Percentiles rank a stretch among this genome's conserved stretches.
Conservation (phyloP, 2,113 vertebrate genomes). For the Plecturocebus donacophilus region DNA sequence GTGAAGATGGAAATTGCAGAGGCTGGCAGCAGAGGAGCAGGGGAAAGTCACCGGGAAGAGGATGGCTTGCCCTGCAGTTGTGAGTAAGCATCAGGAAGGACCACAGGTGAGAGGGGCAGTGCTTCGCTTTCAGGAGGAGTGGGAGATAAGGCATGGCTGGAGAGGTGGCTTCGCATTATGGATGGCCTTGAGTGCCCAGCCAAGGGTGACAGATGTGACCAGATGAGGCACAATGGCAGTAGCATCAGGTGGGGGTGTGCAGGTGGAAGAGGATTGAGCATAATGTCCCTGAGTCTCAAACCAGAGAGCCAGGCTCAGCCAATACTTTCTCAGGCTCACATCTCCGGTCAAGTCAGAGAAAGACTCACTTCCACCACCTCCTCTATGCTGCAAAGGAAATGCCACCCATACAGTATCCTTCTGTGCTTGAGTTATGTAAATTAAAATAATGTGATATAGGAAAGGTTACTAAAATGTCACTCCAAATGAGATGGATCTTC, state of each 20-base stretch:
- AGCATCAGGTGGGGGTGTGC: background rate
- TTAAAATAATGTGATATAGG: rapidly evolving
- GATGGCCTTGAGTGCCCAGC: too few relatives aligned
- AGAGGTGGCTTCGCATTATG: too few relatives aligned
- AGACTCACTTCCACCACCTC: too few relatives aligned
- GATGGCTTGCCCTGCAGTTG: rapidly evolving
- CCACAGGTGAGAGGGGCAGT: rapidly evolving
- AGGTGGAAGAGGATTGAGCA: background rate
- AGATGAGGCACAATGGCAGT: rapidly evolving
- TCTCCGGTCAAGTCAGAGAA: background rate
- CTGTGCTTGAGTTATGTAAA: background rate
- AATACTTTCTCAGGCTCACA: background rate
- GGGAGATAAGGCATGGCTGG: background rate
- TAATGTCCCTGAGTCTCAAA: background rate
- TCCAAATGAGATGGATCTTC: background rate
- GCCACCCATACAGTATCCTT: background rate
- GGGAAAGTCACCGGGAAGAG: rapidly evolving
- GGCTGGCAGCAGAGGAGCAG: background rate
- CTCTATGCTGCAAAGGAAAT: background rate
- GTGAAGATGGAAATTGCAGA: rapidly evolving
- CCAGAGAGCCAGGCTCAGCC: background rate
- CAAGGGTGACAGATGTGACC: background rate
- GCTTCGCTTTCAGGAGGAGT: background rate
- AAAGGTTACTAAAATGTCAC: background rate
- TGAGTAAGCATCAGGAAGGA: rapidly evolving